phyloP scores from a whole-genome alignment of 2,113 vertebrate species.

The Sisor rabdophorus region DNA sequence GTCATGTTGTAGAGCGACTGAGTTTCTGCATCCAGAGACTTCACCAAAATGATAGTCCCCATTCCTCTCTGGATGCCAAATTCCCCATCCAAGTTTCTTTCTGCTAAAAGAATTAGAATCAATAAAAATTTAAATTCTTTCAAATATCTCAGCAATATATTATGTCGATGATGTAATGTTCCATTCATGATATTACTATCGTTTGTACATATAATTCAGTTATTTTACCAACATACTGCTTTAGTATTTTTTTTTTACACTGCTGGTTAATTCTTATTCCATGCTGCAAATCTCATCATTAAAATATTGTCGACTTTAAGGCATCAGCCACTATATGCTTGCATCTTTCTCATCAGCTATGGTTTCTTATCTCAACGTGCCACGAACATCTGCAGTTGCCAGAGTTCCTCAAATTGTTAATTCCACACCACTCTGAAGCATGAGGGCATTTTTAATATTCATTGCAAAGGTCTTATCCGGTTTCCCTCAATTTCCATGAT shows the following conservation, averaged over 20 bases:
- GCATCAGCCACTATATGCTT: conserved; percentile 33
- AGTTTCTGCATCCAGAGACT: conserved; percentile 87
- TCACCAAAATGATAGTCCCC: conserved; percentile 88
- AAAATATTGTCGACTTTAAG: conserved; percentile 35
- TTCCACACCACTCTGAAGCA: conserved; percentile 41
- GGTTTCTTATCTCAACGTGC: conserved; percentile 42
- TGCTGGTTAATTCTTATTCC: conserved; percentile 20
- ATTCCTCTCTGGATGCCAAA: conserved; percentile 90
- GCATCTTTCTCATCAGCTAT: conserved; percentile 40
- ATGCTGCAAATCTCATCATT: conserved; percentile 30
- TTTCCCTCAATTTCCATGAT: conserved; percentile 50
- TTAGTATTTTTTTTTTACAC: background rate
- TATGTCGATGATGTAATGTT: conserved; percentile 6
- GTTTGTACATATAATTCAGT: background rate
- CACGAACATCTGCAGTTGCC: conserved; percentile 39
- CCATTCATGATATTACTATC: background rate
- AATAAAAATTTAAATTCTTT: too few species aligned
- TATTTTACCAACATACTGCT: conserved; percentile 17
- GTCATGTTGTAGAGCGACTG: conserved; percentile 92
- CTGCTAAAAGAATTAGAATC: conserved; percentile 57
- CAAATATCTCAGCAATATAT: background rate
- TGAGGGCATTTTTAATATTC: conserved; percentile 51
- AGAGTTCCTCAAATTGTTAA: conserved; percentile 42
- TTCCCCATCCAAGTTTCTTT: conserved; percentile 89
- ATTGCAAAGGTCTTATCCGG: conserved; percentile 48